Percentiles rank a stretch among this genome's conserved stretches.
Conservation (phyloP, 2,888 invertebrate species). For the Lasius fuliginosus region DNA sequence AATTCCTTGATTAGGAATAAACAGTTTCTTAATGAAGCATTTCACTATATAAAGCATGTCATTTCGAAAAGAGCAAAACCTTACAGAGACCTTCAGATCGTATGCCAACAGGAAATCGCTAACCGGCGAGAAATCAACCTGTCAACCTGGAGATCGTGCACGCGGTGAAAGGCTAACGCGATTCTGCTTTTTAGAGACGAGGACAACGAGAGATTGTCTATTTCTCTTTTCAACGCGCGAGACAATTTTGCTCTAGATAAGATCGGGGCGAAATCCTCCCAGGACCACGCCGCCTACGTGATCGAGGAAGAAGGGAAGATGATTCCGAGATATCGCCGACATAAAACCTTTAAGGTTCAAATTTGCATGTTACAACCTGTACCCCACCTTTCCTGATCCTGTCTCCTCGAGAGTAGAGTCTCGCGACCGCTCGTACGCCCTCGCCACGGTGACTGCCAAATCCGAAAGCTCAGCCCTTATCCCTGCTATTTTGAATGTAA, state of each 20-base stretch:
- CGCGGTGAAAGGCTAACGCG: neutral
- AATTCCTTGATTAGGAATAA: neutral
- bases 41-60: neutral
- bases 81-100: neutral
- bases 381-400: slow-evolving; percentile 74
- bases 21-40: neutral
- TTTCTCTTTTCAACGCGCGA: slow-evolving; percentile 70
- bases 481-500: slow-evolving; percentile 83
- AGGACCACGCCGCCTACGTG: slow-evolving; percentile 74
- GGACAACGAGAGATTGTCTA: slow-evolving; percentile 60
- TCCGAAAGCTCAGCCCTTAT: slow-evolving; percentile 79
- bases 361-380: slow-evolving; percentile 85
- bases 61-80: neutral
- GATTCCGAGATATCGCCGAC: slow-evolving; percentile 85
- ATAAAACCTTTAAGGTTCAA: slow-evolving; percentile 86
- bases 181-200: slow-evolving; percentile 44
- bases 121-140: neutral
- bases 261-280: slow-evolving; percentile 80
- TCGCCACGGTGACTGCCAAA: slow-evolving; percentile 55
- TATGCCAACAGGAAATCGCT: slow-evolving; percentile 2
- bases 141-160: neutral
- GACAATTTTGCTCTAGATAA: slow-evolving; percentile 83
- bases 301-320: slow-evolving; percentile 79
- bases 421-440: slow-evolving; percentile 61
- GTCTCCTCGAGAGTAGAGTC: slow-evolving; percentile 70